Percentiles rank a stretch among this genome's conserved stretches.
Conservation (phyloP, 2,113 vertebrate species). For the Oncorhynchus keta region DNA sequence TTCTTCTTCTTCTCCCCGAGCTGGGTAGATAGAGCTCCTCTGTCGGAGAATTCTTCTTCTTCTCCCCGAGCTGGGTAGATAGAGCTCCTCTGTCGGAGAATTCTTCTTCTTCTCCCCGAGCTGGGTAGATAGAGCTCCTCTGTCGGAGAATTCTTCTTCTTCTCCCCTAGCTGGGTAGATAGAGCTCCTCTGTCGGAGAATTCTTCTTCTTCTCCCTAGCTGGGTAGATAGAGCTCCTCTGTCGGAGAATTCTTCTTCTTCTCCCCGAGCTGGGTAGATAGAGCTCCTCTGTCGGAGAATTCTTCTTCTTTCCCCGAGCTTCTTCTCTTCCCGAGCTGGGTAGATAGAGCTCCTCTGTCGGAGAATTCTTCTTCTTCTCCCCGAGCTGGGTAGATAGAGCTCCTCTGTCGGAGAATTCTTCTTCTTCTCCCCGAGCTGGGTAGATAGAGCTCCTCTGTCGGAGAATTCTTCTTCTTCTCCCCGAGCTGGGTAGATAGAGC, state of each 20-base stretch:
- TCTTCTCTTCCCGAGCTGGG: too few relatives aligned
- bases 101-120: conserved; percentile 57
- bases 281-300: too few relatives aligned
- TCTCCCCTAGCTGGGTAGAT: neutral
- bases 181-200: conserved; percentile 83
- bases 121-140: conserved; percentile 67
- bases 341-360: too few relatives aligned
- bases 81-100: conserved; percentile 83
- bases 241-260: conserved; percentile 78
- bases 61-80: neutral
- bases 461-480: too few relatives aligned
- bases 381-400: too few relatives aligned
- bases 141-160: conserved; percentile 79
- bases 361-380: too few relatives aligned
- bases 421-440: too few relatives aligned
- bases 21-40: conserved; percentile 67
- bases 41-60: conserved; percentile 79
- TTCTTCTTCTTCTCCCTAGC: conserved; percentile 56
- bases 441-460: too few relatives aligned
- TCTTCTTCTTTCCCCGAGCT: too few relatives aligned
- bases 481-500: too few relatives aligned
- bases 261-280: too few relatives aligned
- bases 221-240: conserved; percentile 70
- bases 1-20: conserved; percentile 57
- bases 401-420: too few relatives aligned